Base-by-base conservation (phyloP, 2,888 invertebrate species). In the Pandemis heparana region DNA sequence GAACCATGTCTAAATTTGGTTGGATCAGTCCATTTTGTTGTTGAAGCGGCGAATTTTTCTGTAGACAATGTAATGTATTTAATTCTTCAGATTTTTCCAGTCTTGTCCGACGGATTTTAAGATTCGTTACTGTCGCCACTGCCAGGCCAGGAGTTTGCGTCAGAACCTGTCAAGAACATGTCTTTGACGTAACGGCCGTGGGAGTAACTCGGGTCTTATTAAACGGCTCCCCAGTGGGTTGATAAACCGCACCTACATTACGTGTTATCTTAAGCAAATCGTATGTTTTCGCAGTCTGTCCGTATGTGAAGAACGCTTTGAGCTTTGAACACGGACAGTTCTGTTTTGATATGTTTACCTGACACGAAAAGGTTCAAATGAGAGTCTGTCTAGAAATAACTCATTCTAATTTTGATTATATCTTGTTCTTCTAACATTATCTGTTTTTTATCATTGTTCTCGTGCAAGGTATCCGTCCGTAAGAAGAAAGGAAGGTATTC, bases 151-250 rank as follows among this genome's bases (percentile, higher is more conserved):
- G 46, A 59, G 68, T 68, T 72, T 68, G 59, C 63, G 41, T 69
- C 68, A 73, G 63, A 62, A 59, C 56, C 68, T 46, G 63, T 68
- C 63, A 59, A 62, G 72, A 56, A 38, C 46, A 71, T 66, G 53
- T 61, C 62, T 73, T 56, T 68, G 72, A 73, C 48, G 62, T 73
- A 59, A 68, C 9, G 53, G 56, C n/a, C 32, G 63, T 73, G 56
- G 68, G 72, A 5, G 48, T 16, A 46, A 23, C 10, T 23, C 18
- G n/a, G 48, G 48, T 46, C 32, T 14, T 23, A 23, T 43, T 63
- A 63, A 63, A 63, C 48, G 23, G 48, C 43, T 32, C 8, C 32
- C 18, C 63, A 5, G 65, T 65, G 65, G 65, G 65, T 38, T n/a
- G 65, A 38, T 65, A 65, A 61, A 32, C 63, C 59, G 63, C 68